Conservation (phyloP, 23 tunicate genomes). For the Ascidia mentula region DNA sequence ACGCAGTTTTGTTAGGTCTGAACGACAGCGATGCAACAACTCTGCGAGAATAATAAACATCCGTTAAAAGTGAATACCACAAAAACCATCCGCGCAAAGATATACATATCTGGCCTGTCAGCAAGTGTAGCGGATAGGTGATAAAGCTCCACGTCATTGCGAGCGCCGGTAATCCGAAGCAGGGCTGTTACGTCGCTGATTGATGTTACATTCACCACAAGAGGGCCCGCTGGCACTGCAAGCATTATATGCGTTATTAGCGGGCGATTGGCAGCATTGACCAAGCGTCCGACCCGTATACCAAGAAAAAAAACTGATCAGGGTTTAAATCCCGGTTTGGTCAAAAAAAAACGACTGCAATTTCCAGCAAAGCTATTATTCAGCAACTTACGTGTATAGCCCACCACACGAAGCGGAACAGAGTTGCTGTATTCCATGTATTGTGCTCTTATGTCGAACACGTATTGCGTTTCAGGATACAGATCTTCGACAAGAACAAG, state of each 20-base stretch:
- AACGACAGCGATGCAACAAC: not conserved
- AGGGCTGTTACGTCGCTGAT: not conserved
- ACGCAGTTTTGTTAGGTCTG: not conserved
- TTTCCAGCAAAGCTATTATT: no score
- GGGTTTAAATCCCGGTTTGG: no score
- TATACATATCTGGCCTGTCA: slow-evolving; percentile 1
- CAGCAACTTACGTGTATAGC: not conserved
- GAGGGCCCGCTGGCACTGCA: not conserved
- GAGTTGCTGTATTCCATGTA: not conserved
- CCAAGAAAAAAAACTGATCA: no score
- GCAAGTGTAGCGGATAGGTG: not conserved
- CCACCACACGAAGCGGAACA: not conserved
- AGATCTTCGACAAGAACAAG: not conserved
- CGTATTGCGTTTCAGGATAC: not conserved
- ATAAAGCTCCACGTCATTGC: not conserved
- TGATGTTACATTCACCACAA: not conserved
- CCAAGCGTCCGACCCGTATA: no score
- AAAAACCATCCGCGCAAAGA: no score
- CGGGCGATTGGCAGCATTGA: no score
- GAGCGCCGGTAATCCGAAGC: not conserved
- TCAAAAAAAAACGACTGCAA: no score
- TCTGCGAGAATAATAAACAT: not conserved
- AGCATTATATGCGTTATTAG: no score
- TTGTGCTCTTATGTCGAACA: not conserved
- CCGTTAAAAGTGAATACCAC: no score